phyloP scores from a whole-genome alignment of 2,113 vertebrate species.

The Cacatua alba region DNA sequence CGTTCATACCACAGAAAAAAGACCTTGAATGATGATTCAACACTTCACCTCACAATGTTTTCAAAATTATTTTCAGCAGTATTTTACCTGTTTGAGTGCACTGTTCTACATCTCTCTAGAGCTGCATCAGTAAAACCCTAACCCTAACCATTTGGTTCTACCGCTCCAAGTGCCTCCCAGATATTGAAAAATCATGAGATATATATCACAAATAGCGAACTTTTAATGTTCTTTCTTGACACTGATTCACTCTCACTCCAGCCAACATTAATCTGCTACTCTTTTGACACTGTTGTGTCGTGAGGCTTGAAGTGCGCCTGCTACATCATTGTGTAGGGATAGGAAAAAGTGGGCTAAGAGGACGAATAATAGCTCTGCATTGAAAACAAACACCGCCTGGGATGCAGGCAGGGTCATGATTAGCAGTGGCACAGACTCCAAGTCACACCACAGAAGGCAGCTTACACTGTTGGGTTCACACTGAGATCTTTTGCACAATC shows the following conservation, averaged over 20 bases:
- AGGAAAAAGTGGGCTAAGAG: not conserved
- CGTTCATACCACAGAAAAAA: not conserved
- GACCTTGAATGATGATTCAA: not conserved
- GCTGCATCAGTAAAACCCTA: not conserved
- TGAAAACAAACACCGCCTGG: not conserved
- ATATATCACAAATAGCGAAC: not conserved
- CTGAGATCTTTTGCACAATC: not conserved
- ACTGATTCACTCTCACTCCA: not conserved
- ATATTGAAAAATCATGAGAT: not conserved
- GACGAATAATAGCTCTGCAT: not conserved
- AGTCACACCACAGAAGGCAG: not conserved
- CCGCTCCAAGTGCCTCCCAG: not conserved
- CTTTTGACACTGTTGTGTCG: not conserved
- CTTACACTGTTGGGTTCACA: accelerated
- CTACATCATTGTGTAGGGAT: not conserved
- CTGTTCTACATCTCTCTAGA: not conserved
- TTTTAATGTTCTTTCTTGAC: not conserved
- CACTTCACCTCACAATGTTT: not conserved
- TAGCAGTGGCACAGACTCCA: not conserved
- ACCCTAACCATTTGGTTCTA: not conserved
- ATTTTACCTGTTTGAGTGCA: not conserved
- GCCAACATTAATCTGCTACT: not conserved
- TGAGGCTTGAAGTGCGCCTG: not conserved
- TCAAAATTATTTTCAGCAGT: not conserved
- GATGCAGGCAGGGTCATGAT: not conserved